Base-by-base conservation (phyloP, 2,797 vertebrate species). In the Coregonus ussuriensis region DNA sequence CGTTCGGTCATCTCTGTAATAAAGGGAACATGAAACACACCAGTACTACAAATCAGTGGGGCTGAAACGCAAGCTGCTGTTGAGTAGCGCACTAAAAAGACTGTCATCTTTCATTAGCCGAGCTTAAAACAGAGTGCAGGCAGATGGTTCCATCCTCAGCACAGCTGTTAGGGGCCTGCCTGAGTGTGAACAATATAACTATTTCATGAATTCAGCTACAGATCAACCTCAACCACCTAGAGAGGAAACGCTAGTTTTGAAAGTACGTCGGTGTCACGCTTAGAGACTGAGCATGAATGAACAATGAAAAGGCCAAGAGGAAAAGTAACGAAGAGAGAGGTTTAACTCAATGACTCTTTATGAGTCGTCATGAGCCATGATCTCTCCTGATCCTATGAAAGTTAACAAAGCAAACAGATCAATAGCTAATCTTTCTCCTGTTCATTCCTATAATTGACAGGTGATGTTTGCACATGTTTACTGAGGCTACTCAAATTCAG, bases 11-110 rank as follows among this genome's bases (percentile, higher is more conserved):
- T 89, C 89, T 88, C 86, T 71, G 88, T 89, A 91, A 92, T 89
- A 91, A 91, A 92, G 88, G 72, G 85, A 91, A 86, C 91, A 86
- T 85, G 85, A 81, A 91, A 84, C 91, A 83, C 90, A 91, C 88
- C 79, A 85, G 86, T 2, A 84, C 84, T 78, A 51, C 84, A 91
- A 91, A 91, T 92, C 91, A 89, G 86, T 92, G 84, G 80, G 84
- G 88, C 81, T 78, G 54, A 87, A 77, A 80, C 84, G 79, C 37
- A 14, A 69, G 54, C 16, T 69, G 67, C 85, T 77, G 82, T 80
- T 87, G 90, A 74, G 68, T 29, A 66, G 29, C 3, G 79, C 52
- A 63, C 75, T 74, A 82, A 87, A 80, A 77, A 81, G 86, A 85
- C 85, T 4, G 31, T 33, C 81, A 89, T 88, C 87, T 93, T 90